Conservation (phyloP, 1,140 invertebrate genomes). For the Rhagoletis zephyria region DNA sequence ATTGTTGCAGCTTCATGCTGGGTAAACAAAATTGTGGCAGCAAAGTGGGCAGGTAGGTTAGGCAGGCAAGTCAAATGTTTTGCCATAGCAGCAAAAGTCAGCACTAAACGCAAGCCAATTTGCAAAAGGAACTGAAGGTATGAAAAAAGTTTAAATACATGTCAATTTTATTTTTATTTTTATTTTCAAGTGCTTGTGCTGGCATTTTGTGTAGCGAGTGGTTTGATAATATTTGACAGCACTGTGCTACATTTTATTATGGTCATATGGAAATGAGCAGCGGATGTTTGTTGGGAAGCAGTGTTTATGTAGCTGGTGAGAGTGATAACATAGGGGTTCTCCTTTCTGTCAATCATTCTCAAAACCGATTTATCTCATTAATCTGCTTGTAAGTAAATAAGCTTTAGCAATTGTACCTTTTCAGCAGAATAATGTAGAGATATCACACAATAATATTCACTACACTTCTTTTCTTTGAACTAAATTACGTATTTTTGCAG, state of each 20-base stretch:
- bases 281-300: background rate
- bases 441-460: background rate
- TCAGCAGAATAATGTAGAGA: background rate
- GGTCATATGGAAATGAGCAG: background rate
- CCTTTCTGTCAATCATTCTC: background rate
- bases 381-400: background rate
- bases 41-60: background rate
- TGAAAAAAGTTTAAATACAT: background rate
- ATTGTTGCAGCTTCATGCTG: conserved; percentile 38
- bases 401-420: background rate
- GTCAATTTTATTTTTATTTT: conserved; percentile 2
- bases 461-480: too few species aligned
- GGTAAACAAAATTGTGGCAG: background rate
- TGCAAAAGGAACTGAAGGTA: background rate
- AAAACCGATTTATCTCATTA: background rate
- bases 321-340: background rate
- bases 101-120: background rate
- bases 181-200: background rate
- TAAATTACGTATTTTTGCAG: too few species aligned
- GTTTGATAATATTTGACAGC: background rate
- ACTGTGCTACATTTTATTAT: background rate
- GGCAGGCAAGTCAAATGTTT: background rate
- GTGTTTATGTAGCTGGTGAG: background rate
- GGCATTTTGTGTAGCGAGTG: background rate
- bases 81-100: background rate